Conservation (phyloP, 2,113 vertebrate species). For the Cacatua alba region DNA sequence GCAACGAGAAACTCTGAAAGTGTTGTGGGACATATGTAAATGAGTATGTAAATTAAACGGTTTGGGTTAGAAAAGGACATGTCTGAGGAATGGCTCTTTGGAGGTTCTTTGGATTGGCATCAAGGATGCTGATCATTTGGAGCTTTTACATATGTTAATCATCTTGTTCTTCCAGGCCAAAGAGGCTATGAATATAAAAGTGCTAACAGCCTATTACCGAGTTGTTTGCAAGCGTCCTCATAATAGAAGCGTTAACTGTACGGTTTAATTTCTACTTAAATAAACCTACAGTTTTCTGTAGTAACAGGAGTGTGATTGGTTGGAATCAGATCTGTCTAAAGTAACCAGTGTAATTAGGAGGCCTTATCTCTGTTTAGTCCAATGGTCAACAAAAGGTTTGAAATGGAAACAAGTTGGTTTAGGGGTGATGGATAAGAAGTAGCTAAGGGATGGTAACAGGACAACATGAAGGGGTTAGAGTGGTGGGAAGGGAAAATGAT, state of each 20-base stretch:
- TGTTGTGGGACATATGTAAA: constrained; percentile 61
- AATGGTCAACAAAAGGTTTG: neutral
- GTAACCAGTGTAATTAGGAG: neutral
- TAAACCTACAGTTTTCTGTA: constrained; percentile 26
- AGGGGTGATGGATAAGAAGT: neutral
- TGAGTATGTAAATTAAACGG: constrained; percentile 52
- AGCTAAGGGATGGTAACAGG: neutral
- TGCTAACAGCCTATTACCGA: constrained; percentile 54
- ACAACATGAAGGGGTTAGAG: neutral
- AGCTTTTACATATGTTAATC: constrained; percentile 65
- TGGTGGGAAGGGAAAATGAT: neutral
- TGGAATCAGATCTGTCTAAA: neutral
- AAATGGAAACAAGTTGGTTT: neutral
- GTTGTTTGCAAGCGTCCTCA: constrained; percentile 39
- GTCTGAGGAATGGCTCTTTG: constrained; percentile 58
- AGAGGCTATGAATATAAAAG: constrained; percentile 51
- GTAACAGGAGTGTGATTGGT: neutral
- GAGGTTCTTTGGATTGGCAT: constrained; percentile 61
- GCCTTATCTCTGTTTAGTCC: constrained; percentile 15
- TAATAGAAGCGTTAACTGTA: constrained; percentile 32
- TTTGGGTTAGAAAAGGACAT: constrained; percentile 59
- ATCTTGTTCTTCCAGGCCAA: constrained; percentile 59
- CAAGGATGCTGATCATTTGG: constrained; percentile 59
- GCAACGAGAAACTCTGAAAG: constrained; percentile 34
- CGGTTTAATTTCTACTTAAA: constrained; percentile 45